phyloP scores from a whole-genome alignment of 2,888 invertebrate species.

The Drosophila kuntzei region DNA sequence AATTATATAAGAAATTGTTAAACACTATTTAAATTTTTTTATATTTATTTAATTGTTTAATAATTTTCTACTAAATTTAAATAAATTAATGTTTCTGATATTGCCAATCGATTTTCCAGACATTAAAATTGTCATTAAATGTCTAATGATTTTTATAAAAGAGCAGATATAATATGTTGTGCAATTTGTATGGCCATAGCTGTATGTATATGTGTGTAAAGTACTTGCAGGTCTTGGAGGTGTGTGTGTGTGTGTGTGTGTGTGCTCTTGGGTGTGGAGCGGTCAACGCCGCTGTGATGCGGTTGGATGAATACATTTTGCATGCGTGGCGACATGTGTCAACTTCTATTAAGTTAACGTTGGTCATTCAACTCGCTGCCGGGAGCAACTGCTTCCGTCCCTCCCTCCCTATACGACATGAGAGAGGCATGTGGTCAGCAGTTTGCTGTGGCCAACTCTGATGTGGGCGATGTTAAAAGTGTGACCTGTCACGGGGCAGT shows the following conservation, averaged over 20 bases:
- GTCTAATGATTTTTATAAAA: background rate
- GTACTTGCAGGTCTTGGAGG: background rate
- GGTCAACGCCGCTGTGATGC: constrained; percentile 50
- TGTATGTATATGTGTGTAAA: background rate
- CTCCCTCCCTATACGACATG: constrained; percentile 3
- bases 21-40: too few relatives aligned
- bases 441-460: constrained; percentile 37
- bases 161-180: background rate
- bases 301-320: constrained; percentile 81
- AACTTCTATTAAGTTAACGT: constrained; percentile 80
- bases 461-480: constrained; percentile 38
- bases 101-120: too few relatives aligned
- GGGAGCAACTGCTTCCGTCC: background rate
- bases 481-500: constrained; percentile 37
- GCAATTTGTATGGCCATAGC: background rate
- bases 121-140: background rate
- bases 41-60: too few relatives aligned
- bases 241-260: constrained; percentile 4
- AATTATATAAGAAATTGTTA: too few relatives aligned
- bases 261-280: constrained; percentile 25
- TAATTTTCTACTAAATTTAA: background rate
- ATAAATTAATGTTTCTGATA: too few relatives aligned
- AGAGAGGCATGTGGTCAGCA: constrained; percentile 64
- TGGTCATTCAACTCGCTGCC: constrained; percentile 73
- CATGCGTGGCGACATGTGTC: constrained; percentile 83